Percentiles rank a stretch among this genome's conserved stretches.
These are phyloP conservation scores for Tuberolachnus salignus DNA, from an alignment of 2,888 invertebrate species.

Conservation along the genomic window DNA sequence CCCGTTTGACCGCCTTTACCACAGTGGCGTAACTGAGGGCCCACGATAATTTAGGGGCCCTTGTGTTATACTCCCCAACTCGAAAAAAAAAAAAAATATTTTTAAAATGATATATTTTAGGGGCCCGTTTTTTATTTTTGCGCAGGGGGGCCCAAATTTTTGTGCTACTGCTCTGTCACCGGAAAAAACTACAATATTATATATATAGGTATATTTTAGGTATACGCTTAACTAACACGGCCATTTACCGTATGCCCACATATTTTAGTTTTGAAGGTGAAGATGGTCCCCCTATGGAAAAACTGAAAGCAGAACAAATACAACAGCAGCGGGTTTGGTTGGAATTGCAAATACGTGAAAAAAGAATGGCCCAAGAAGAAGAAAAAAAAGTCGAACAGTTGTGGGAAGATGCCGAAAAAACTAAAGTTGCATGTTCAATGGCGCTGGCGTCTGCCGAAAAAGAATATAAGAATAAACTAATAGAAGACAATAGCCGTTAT, in stretches of 20 bases:
- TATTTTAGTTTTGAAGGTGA: constrained; percentile 80
- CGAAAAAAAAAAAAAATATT: too few species aligned
- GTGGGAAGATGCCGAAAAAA: constrained; percentile 71
- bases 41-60: too few species aligned
- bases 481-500: constrained; percentile 75
- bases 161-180: too few species aligned
- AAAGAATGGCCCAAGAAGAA: constrained; percentile 58
- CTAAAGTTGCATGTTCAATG: constrained; percentile 72
- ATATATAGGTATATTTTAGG: too few species aligned
- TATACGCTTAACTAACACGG: too few species aligned
- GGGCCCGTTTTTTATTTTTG: too few species aligned
- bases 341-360: constrained; percentile 62
- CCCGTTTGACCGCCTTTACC: too few species aligned
- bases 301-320: constrained; percentile 75
- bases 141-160: too few species aligned
- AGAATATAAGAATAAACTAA: constrained; percentile 75
- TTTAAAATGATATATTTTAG: too few species aligned
- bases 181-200: not conserved
- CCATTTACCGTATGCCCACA: too few species aligned
- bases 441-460: constrained; percentile 77
- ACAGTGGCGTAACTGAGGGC: too few species aligned
- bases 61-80: too few species aligned
- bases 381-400: constrained; percentile 9
- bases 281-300: constrained; percentile 73
- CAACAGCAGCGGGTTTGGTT: constrained; percentile 84